Percentiles rank a stretch among this genome's conserved stretches.
These are phyloP conservation scores for Aphelenchoides bicaudatus DNA, from an alignment of 2,888 invertebrate genomes.

Conservation along the genomic window DNA sequence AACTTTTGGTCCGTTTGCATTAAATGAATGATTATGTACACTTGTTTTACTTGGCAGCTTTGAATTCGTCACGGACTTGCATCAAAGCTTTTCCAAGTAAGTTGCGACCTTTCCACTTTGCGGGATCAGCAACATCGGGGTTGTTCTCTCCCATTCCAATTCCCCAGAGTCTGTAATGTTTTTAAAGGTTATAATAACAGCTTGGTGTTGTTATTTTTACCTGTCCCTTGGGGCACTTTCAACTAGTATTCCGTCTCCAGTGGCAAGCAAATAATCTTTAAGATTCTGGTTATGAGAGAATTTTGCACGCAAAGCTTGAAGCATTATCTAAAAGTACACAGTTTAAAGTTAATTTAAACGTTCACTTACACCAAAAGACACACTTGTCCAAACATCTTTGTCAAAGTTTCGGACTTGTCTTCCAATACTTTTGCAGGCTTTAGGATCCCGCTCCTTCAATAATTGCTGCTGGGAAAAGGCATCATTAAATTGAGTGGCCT, in stretches of 20 bases:
- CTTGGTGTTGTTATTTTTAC: no score
- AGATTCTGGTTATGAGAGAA: constrained; percentile 15
- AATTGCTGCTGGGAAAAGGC: constrained; percentile 12
- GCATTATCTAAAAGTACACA: constrained; percentile 12
- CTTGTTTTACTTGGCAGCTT: no score
- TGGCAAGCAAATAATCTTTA: background rate
- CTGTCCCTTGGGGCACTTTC: constrained; percentile 20
- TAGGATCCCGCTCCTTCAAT: constrained; percentile 12
- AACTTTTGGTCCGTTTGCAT: no score
- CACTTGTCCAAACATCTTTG: constrained; percentile 1
- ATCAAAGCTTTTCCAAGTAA: constrained; percentile 19
- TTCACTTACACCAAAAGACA: constrained; percentile 10
- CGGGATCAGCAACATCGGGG: constrained; percentile 14
- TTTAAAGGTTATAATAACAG: no score
- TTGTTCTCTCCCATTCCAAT: constrained; percentile 20
- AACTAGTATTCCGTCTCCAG: constrained; percentile 18
- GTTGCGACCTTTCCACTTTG: constrained; percentile 16
- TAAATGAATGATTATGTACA: no score
- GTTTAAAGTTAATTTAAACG: background rate
- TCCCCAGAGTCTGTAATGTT: constrained; percentile 21
- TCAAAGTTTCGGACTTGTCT: constrained; percentile 20
- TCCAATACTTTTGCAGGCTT: constrained; percentile 9
- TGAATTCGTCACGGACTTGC: constrained; percentile 19
- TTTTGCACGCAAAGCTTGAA: constrained; percentile 15
- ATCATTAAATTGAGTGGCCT: constrained; percentile 14